Evolutionary conservation across 2,888 invertebrate species (phyloP), one percentile per base, ranked within the genome.

Genomic region (Eupsilia transversa): DNA sequence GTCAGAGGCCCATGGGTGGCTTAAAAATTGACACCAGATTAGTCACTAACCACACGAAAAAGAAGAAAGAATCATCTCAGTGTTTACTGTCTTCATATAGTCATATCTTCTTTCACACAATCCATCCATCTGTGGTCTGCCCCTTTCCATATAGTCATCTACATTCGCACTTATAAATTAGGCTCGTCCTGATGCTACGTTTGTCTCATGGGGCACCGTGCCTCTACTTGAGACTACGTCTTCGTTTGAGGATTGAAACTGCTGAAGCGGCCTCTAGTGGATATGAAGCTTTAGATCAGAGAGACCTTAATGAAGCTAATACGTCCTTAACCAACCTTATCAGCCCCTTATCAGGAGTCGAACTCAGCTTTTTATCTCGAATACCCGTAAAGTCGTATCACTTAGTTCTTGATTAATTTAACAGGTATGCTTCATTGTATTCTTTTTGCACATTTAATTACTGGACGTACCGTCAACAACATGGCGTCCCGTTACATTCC

Each of bases 401-500:
- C 71, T 86, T 82, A 72, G 73, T 82, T 61, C 74, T 69, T 87
- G 87, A 90, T 89, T 89, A 89, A 90, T 90, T 89, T 87, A 86
- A 85, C 86, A 86, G 83, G 84, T 86, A 88, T 86, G 64, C 78
- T 79, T 84, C 56, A 68, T 56, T 60, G 46, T 79, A 70, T 77
- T 83, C 86, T 82, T 82, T 87, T 86, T 80, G 73, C 73, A 64
- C 72, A 64, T 85, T 87, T 87, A 86, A 87, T 87, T 87, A 79
- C 77, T 71, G 77, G 12, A 52, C 72, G 71, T 60, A 74, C 67
- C 66, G 79, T 75, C 82, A 69, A 61, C 82, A 80, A 88, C 86
- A 87, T 80, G 72, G 70, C 72, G 87, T 90, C 87, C 92, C 92
- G 92, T 92, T 92, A 91, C 85, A 85, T 86, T 80, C 79, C 80